Conservation (phyloP, 2,113 vertebrate genomes). For the Pleuronectes platessa region DNA sequence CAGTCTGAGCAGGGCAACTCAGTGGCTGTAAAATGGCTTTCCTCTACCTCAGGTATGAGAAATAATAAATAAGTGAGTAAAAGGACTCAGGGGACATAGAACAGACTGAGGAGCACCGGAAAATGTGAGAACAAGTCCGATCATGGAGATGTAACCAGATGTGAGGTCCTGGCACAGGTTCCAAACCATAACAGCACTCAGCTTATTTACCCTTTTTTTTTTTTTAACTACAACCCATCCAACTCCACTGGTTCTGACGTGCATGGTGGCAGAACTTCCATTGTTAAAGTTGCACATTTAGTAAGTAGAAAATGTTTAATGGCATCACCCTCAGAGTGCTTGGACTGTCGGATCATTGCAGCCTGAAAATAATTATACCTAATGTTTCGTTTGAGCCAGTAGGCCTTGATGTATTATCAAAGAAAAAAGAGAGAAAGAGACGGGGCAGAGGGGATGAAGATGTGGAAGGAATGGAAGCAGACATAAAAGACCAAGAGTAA, state of each 20-base stretch:
- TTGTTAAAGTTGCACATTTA: background rate
- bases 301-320: background rate
- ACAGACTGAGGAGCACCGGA: conserved; percentile 26
- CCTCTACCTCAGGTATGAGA: conserved; percentile 30
- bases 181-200: too few species aligned
- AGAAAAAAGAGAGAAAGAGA: conserved; percentile 31
- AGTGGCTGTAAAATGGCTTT: conserved; percentile 28
- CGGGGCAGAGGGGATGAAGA: conserved; percentile 28
- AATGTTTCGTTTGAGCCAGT: conserved; percentile 65
- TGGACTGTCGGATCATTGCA: conserved; percentile 10
- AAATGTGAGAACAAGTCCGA: conserved; percentile 23
- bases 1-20: conserved; percentile 10
- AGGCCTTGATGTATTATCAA: conserved; percentile 75
- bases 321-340: background rate
- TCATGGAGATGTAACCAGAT: conserved; percentile 17
- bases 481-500: conserved; percentile 47
- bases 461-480: conserved; percentile 40
- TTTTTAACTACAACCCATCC: too few species aligned
- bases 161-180: background rate
- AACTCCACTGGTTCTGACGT: too few species aligned
- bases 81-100: conserved; percentile 14
- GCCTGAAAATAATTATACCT: conserved; percentile 68
- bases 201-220: background rate
- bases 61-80: conserved; percentile 39
- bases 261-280: background rate